Percentiles rank a stretch among this genome's conserved stretches.
phyloP scores from a whole-genome alignment of 2,113 vertebrate species.

The Dinomys branickii region DNA sequence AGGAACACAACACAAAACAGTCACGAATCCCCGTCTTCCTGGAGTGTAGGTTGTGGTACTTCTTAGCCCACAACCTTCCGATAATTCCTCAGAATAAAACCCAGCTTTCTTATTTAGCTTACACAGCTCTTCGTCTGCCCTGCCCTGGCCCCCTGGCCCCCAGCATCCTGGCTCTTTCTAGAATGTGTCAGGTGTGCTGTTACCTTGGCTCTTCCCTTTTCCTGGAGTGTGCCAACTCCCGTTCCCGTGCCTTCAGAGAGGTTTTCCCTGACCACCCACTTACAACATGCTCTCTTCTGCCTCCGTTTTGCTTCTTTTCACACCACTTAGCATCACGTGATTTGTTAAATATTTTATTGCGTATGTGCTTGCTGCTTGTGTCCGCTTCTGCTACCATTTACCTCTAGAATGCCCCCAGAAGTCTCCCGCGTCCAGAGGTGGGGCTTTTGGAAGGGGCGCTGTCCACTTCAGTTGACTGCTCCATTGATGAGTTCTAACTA shows the following conservation, averaged over 20 bases:
- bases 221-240: neutral
- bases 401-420: neutral
- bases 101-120: neutral
- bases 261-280: neutral
- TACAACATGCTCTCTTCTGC: neutral
- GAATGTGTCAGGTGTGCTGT: neutral
- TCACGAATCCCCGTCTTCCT: neutral
- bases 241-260: neutral
- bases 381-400: neutral
- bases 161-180: neutral
- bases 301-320: neutral
- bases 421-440: neutral
- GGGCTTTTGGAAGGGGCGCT: neutral
- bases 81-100: neutral
- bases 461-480: neutral
- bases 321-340: neutral
- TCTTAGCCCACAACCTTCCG: neutral
- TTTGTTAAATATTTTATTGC: neutral
- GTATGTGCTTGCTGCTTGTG: neutral
- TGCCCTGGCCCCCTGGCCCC: neutral
- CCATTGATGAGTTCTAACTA: neutral
- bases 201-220: neutral
- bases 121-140: fast-evolving
- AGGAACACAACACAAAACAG: neutral
- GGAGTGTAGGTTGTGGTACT: neutral